Evolutionary conservation across 2,888 invertebrate species (phyloP).

Genomic region (Lepeophtheirus nordmannii): DNA sequence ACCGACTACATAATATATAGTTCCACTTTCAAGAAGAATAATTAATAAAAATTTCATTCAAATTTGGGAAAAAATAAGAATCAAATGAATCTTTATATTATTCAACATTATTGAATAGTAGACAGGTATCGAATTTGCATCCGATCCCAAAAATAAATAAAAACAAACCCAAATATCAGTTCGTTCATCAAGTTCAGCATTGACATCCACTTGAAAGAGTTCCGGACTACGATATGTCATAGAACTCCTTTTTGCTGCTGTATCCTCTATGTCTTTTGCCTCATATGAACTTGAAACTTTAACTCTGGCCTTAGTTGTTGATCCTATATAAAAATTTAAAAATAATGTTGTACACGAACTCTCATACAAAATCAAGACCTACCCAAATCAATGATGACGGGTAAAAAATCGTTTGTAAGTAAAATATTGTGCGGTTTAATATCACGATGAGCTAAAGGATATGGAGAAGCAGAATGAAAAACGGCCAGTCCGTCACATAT

Average conservation of each 20-base stretch:
- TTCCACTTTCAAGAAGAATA: no score
- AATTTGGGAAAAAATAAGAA: no score
- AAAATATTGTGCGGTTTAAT: slow-evolving; percentile 71
- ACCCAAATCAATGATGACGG: slow-evolving; percentile 69
- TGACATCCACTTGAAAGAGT: slow-evolving; percentile 65
- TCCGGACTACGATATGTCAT: slow-evolving; percentile 80
- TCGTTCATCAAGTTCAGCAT: slow-evolving; percentile 48
- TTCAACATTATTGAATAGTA: no score
- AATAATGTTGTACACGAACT: not conserved
- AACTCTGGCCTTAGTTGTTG: slow-evolving; percentile 30
- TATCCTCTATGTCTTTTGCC: slow-evolving; percentile 55
- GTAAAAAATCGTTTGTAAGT: slow-evolving; percentile 50
- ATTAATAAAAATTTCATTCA: no score
- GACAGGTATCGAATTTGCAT: no score
- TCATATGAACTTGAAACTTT: slow-evolving; percentile 51
- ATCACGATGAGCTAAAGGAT: slow-evolving; percentile 63
- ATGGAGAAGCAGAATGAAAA: slow-evolving; percentile 51
- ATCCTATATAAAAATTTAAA: slow-evolving; percentile 29
- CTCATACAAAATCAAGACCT: not conserved
- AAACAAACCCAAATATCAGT: slow-evolving; percentile 14
- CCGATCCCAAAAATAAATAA: no score
- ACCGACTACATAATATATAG: no score
- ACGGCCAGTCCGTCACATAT: slow-evolving; percentile 57
- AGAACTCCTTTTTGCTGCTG: slow-evolving; percentile 65
- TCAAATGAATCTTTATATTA: no score